These are phyloP conservation scores for Sebastes trivittatus DNA, from an alignment of 2,797 vertebrate species.

Conservation along the genomic window DNA sequence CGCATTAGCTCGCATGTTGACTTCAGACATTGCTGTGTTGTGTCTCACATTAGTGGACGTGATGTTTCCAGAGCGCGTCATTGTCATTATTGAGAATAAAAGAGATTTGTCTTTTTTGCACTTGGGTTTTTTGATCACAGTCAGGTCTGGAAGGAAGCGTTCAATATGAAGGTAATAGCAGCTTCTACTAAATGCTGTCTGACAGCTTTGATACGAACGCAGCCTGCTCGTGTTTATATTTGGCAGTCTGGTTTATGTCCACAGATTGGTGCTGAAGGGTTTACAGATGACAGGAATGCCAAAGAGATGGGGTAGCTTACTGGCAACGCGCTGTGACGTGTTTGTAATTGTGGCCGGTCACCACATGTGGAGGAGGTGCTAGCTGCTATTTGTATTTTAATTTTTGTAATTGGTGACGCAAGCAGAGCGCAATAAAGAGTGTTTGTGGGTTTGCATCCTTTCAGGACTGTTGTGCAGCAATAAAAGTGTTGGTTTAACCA, in stretches of 20 bases:
- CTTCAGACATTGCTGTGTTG: background rate
- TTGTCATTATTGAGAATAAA: background rate
- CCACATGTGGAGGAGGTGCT: slow-evolving; percentile 30
- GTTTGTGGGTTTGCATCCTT: background rate
- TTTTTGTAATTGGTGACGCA: slow-evolving; percentile 4
- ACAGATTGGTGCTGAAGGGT: slow-evolving; percentile 62
- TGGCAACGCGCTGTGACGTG: slow-evolving; percentile 13
- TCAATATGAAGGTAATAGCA: slow-evolving; percentile 37
- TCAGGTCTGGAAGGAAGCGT: slow-evolving; percentile 1
- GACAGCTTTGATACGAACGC: slow-evolving; percentile 50
- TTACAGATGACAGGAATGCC: slow-evolving; percentile 69
- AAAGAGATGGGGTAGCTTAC: slow-evolving; percentile 43
- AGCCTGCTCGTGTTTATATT: slow-evolving; percentile 67
- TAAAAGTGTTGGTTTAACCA: background rate
- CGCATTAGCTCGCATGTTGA: background rate
- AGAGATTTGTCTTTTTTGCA: background rate
- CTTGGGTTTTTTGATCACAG: slow-evolving; percentile 11
- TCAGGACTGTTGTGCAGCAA: background rate
- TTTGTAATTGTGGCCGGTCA: slow-evolving; percentile 30
- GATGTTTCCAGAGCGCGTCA: background rate
- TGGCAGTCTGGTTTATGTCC: slow-evolving; percentile 62
- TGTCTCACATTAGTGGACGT: background rate
- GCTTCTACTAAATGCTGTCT: slow-evolving; percentile 48
- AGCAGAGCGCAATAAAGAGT: background rate
- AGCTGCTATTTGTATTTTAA: slow-evolving; percentile 20